A percentile compares a stretch with the other conserved stretches of the same genome.
phyloP scores from a whole-genome alignment of 2,888 invertebrate genomes.

The Macrophya alboannulata region DNA sequence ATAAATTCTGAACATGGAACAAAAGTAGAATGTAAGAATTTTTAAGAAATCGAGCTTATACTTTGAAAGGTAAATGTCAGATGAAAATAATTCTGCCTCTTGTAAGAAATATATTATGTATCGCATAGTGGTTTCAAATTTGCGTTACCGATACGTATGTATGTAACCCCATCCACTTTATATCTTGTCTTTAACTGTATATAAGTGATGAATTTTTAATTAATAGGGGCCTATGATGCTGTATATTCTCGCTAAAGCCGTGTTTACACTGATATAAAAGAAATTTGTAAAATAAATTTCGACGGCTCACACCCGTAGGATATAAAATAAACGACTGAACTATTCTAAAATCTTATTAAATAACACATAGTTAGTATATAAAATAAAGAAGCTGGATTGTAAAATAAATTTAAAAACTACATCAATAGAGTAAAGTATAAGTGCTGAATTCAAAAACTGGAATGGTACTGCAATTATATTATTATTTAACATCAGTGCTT shows the following conservation, averaged over 20 bases:
- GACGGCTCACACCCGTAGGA: slow-evolving; percentile 23
- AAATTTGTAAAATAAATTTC: slow-evolving; percentile 12
- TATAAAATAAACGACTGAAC: slow-evolving; percentile 41
- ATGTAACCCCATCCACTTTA: neutral
- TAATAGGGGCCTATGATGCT: slow-evolving; percentile 3
- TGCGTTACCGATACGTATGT: neutral
- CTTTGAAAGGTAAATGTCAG: neutral
- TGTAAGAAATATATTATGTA: slow-evolving; percentile 3
- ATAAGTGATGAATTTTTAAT: slow-evolving; percentile 7
- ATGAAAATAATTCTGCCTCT: neutral
- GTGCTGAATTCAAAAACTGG: neutral
- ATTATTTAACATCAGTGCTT: neutral
- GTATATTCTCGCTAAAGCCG: slow-evolving; percentile 37
- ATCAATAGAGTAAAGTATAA: neutral
- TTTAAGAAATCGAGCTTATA: slow-evolving; percentile 4
- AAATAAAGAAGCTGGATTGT: neutral
- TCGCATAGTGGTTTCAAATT: neutral
- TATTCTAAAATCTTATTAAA: slow-evolving; percentile 33
- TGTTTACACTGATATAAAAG: neutral
- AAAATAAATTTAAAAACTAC: neutral
- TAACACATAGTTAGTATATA: slow-evolving; percentile 13
- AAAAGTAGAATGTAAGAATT: slow-evolving; percentile 18
- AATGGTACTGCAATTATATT: neutral
- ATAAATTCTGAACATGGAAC: slow-evolving; percentile 20
- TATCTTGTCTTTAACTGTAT: slow-evolving; percentile 25